Evolutionary conservation across 2,797 vertebrate genomes (phyloP).

Genomic region (Ambastaia sidthimunki): DNA sequence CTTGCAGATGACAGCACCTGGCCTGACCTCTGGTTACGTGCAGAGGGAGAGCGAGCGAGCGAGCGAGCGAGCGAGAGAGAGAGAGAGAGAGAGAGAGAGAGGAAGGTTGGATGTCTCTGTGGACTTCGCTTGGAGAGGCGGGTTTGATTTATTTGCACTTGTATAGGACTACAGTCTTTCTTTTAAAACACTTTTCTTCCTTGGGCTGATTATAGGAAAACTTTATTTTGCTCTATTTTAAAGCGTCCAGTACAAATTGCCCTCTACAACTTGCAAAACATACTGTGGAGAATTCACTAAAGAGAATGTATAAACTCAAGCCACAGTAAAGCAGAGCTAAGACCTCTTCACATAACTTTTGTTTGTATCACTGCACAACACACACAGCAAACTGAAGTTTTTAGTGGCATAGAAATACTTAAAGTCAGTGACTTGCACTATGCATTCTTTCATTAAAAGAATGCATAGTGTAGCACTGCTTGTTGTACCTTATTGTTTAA

Average conservation of each 20-base stretch:
- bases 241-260: not conserved
- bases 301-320: too few relatives aligned
- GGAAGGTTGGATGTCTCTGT: constrained; percentile 11
- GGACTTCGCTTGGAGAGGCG: not conserved
- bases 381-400: not conserved
- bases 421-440: not conserved
- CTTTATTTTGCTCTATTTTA: not conserved
- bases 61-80: not conserved
- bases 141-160: not conserved
- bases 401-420: not conserved
- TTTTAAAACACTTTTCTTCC: not conserved
- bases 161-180: constrained; percentile 8
- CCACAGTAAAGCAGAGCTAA: too few relatives aligned
- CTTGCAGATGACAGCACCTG: constrained; percentile 40
- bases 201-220: not conserved
- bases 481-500: not conserved
- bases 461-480: not conserved
- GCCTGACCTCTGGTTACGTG: constrained; percentile 6
- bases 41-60: not conserved
- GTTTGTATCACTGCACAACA: too few relatives aligned
- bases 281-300: not conserved
- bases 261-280: not conserved
- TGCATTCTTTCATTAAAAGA: not conserved
- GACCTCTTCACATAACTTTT: too few relatives aligned
- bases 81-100: constrained; percentile 6